Evolutionary conservation across 1,140 invertebrate species (phyloP), one percentile per base, ranked within the genome.

Genomic region (Drosophila pseudoobscura): DNA sequence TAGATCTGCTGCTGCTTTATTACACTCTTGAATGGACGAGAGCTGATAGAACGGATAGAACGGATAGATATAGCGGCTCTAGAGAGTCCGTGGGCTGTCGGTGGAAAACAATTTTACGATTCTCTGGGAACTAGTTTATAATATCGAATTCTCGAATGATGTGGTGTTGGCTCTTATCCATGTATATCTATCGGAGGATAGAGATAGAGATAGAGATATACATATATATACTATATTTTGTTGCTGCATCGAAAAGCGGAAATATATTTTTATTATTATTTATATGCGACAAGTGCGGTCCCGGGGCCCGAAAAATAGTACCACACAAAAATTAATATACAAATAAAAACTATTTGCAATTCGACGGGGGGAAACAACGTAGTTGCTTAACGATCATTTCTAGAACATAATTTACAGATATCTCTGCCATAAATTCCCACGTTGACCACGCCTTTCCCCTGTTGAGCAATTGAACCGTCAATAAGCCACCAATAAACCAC

Each of bases 101-200:
- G 31, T 73, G 72, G 46, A 84, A 84, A 85, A 87, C 64, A 87
- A 80, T 85, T 87, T 85, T 75, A 85, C 74, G 82, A 87, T 84
- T 57, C 72, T 64, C 61, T 55, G 35, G 35, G 78, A 87, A 80
- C 77, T 75, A 74, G 75, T 73, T 66, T 83, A 60, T 87, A 85
- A 72, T 87, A 85, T 84, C 29, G 17, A 75, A 75, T 39, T 39
- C 35, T 75, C 73, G 60, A 74, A 77, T 74, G 50, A 44, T 75
- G 31, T 68, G 50, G 31, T 72, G 44, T 80, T 80, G 76, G 75
- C 76, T 63, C 56, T 61, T 84, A 80, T 84, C 66, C 76, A 74
- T 74, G 22, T 49, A 43, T 31, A 50, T 56, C 29, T 47, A 43
- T 70, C 35, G 11, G 46, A 43, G 59, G 59, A 26, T 26, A 5